phyloP scores from a whole-genome alignment of 2,888 invertebrate genomes.

The Clepsis dumicolana region DNA sequence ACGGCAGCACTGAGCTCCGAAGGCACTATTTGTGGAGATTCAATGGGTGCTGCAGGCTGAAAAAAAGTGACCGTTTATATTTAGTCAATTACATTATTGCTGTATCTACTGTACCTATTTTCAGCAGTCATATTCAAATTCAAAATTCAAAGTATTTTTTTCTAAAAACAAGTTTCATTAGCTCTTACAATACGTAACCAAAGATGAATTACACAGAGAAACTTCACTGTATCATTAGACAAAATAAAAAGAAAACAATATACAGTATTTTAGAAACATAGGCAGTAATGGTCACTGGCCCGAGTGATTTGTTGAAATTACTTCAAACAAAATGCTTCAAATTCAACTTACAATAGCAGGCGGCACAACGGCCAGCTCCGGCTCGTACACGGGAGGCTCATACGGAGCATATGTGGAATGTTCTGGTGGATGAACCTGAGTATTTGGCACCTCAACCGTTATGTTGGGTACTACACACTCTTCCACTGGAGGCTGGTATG shows the following conservation, averaged over 20 bases:
- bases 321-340: background rate
- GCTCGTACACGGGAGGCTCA: conserved; percentile 63
- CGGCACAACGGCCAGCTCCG: conserved; percentile 71
- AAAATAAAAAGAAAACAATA: too few species aligned
- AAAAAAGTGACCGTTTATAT: conserved; percentile 49
- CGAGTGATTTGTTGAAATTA: too few species aligned
- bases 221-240: too few species aligned
- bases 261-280: too few species aligned
- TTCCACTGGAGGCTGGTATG: conserved; percentile 63
- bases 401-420: conserved; percentile 71
- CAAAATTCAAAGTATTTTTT: too few species aligned
- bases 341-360: conserved; percentile 71
- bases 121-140: too few species aligned
- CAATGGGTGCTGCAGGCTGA: conserved; percentile 71
- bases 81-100: background rate
- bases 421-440: conserved; percentile 49
- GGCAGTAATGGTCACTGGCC: too few species aligned
- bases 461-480: conserved; percentile 81
- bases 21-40: conserved; percentile 78
- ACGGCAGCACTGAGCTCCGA: conserved; percentile 63
- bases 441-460: conserved; percentile 71
- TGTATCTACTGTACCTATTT: background rate
- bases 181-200: too few species aligned
- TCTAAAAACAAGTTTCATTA: too few species aligned
- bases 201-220: too few species aligned